Conservation (phyloP, 2,888 invertebrate species). For the Luperina nickerlii region DNA sequence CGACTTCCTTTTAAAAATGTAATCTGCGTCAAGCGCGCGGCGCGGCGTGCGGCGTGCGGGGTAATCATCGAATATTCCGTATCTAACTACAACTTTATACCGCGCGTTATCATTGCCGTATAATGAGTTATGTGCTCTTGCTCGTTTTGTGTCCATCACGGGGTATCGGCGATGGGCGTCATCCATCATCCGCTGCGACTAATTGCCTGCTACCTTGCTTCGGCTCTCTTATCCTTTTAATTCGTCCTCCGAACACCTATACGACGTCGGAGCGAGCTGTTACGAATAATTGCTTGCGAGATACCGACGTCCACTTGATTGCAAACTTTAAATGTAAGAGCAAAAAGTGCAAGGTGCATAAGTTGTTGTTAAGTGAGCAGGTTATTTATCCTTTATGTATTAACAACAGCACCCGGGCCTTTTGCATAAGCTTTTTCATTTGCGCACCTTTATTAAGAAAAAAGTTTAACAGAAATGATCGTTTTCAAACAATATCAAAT, state of each 20-base stretch:
- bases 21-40: conserved; percentile 74
- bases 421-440: conserved; percentile 31
- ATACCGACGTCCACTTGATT: conserved; percentile 77
- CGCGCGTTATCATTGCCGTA: conserved; percentile 87
- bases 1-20: conserved; percentile 78
- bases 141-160: conserved; percentile 87
- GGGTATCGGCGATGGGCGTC: conserved; percentile 82
- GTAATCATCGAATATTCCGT: conserved; percentile 83
- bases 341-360: conserved; percentile 76
- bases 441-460: neutral
- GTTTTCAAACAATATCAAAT: conserved; percentile 35
- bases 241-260: conserved; percentile 85
- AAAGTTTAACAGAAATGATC: conserved; percentile 17
- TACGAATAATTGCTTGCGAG: conserved; percentile 84
- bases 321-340: conserved; percentile 78
- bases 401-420: conserved; percentile 41
- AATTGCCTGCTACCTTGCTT: conserved; percentile 89
- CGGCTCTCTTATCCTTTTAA: conserved; percentile 87
- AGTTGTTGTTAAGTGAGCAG: conserved; percentile 74
- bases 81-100: conserved; percentile 87
- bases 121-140: conserved; percentile 86
- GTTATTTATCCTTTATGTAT: conserved; percentile 66
- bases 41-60: conserved; percentile 62
- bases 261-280: conserved; percentile 76
- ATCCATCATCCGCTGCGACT: conserved; percentile 88